Conservation (phyloP, 2,113 vertebrate genomes). For the Leptocoma aspasia region DNA sequence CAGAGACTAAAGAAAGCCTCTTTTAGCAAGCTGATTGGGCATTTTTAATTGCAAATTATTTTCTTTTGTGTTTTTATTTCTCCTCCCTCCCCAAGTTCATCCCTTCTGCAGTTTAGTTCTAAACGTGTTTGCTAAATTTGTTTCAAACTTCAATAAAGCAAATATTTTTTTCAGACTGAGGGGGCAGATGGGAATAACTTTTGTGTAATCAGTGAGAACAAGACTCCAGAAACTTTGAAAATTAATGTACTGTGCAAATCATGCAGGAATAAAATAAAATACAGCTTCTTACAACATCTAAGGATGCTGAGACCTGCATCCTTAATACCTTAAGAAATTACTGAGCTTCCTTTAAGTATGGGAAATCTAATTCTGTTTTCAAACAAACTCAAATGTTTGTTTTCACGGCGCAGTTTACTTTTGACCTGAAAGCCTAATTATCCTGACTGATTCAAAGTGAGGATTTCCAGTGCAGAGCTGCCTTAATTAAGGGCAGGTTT, state of each 20-base stretch:
- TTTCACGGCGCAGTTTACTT: conserved; percentile 14
- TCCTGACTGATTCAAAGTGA: conserved; percentile 48
- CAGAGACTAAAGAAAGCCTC: neutral
- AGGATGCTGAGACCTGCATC: conserved; percentile 11
- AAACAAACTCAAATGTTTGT: conserved; percentile 57
- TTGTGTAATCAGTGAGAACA: neutral
- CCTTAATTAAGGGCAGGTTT: conserved; percentile 47
- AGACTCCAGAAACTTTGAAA: neutral
- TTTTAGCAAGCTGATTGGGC: neutral
- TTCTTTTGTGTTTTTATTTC: neutral
- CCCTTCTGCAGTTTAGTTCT: neutral
- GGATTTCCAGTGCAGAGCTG: conserved; percentile 46
- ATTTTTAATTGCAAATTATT: neutral
- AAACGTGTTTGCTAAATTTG: neutral
- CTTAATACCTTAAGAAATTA: conserved; percentile 66
- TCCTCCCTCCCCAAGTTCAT: rapidly evolving
- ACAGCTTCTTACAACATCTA: neutral
- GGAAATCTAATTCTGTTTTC: conserved; percentile 65
- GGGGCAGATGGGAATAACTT: neutral
- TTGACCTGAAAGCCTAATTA: conserved; percentile 58
- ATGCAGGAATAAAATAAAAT: conserved; percentile 14
- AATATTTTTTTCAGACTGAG: neutral
- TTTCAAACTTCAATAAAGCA: neutral
- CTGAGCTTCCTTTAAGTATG: conserved; percentile 32
- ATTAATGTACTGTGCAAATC: neutral